Percentiles rank a stretch among this genome's conserved stretches.
phyloP scores from a whole-genome alignment of 2,888 invertebrate genomes.

The Rhingia rostrata region DNA sequence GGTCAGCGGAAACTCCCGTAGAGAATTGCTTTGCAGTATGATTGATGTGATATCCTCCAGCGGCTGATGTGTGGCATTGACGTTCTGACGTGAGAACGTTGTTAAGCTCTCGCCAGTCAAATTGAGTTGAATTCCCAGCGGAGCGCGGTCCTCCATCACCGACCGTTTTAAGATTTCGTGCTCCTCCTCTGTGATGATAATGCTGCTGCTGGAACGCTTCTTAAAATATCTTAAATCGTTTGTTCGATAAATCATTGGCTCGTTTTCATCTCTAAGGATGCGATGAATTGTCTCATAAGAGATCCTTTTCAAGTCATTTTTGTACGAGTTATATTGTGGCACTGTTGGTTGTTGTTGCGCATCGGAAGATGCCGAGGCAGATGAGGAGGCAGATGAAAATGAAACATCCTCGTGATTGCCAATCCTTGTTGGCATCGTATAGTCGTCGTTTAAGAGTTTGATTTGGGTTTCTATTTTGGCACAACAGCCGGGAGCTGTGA shows the following conservation, averaged over 20 bases:
- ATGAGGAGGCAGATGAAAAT: conserved; percentile 8
- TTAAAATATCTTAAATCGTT: conserved; percentile 78
- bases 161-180: conserved; percentile 75
- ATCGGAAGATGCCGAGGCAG: conserved; percentile 4
- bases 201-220: conserved; percentile 74
- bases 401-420: conserved; percentile 16
- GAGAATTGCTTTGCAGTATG: conserved; percentile 78
- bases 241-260: conserved; percentile 78
- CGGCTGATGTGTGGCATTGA: conserved; percentile 14
- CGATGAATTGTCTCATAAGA: conserved; percentile 81
- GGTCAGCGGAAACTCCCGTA: conserved; percentile 75
- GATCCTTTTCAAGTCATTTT: conserved; percentile 78
- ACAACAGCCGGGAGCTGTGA: conserved; percentile 61
- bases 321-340: conserved; percentile 76
- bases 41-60: conserved; percentile 75
- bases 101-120: conserved; percentile 36
- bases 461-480: conserved; percentile 77
- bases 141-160: not conserved
- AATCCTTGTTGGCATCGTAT: conserved; percentile 47
- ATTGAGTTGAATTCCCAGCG: conserved; percentile 16
- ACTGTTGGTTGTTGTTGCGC: conserved; percentile 36
- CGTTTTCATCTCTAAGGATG: conserved; percentile 81
- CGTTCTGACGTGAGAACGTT: conserved; percentile 5
- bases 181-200: conserved; percentile 2
- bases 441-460: conserved; percentile 76